Evolutionary conservation across 2,888 invertebrate genomes (phyloP), one percentile per base, ranked within the genome.

Genomic region (Perdita meconis): DNA sequence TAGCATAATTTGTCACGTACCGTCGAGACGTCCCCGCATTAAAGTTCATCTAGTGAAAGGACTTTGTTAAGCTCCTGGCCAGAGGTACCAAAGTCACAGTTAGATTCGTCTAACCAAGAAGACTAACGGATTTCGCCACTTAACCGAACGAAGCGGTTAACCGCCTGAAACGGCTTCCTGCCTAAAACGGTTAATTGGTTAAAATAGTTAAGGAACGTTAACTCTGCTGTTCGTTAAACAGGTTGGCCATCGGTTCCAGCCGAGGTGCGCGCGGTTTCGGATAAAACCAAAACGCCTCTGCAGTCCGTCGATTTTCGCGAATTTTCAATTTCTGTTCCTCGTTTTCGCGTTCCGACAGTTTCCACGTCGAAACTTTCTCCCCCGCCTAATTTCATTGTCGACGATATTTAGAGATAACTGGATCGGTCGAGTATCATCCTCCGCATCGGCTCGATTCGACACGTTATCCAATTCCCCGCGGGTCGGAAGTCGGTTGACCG

Each of bases 71-170:
- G 2, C 30, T 30, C 30, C 30, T 30, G 30, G 16, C 19, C 30
- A 8, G 4, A 8, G 36, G 30, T 26, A 34, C 26, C 38, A 59
- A 70, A 70, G 42, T 44, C 42, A 34, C 22, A 30, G 4, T 13
- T 26, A 63, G 42, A 22, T 69, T 24, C 22, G 63, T 42, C 57
- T 22, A 34, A n/a, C 50, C n/a, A 69, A 69, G 36, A 63, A 74
- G 63, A 24, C 51, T 64, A 64, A 64, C 63, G 73, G 70, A 74
- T 57, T 74, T 74, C 57, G 57, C 69, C 63, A 69, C 51, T 74
- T 69, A 36, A 55, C 42, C 63, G 73, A 74, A 53, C 19, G 57
- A 74, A 63, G 47, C 51, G 63, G 50, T 57, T 69, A 44, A 69
- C 60, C 47, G 63, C 56, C 63, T 55, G 50, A 73, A 69, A 63